Conservation (phyloP, 2,888 invertebrate species). For the Epinotia ramella region DNA sequence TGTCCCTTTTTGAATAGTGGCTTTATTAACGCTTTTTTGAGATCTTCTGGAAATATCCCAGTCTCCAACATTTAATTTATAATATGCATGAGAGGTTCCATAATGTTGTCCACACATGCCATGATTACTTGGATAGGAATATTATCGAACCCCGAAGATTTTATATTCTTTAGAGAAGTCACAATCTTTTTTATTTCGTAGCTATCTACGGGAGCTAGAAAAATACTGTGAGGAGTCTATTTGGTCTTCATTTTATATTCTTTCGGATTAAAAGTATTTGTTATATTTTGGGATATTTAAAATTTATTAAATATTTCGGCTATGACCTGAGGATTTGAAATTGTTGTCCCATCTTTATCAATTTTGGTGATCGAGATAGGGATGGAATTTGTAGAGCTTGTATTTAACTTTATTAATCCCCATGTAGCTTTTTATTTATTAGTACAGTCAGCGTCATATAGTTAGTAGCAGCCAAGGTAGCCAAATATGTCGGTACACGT, state of each 20-base stretch:
- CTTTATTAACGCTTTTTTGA: no score
- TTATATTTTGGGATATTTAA: not conserved
- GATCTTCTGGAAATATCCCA: not conserved
- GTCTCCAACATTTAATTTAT: slow-evolving; percentile 1
- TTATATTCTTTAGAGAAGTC: slow-evolving; percentile 18
- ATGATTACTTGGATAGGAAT: slow-evolving; percentile 8
- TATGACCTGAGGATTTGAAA: not conserved
- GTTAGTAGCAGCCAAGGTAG: no score
- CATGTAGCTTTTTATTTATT: no score
- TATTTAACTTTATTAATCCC: no score
- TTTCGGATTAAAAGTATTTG: not conserved
- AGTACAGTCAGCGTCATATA: no score
- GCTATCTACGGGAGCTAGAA: slow-evolving; percentile 2
- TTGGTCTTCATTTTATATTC: not conserved
- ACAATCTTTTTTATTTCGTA: slow-evolving; percentile 4
- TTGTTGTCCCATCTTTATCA: not conserved
- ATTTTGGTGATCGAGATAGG: no score
- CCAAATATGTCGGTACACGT: no score
- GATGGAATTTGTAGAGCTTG: no score
- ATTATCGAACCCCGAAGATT: not conserved
- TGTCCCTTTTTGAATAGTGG: no score
- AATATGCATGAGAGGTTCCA: slow-evolving; percentile 1
- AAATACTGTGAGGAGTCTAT: slow-evolving; percentile 14
- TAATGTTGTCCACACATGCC: slow-evolving; percentile 4
- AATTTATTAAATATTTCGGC: slow-evolving; percentile 9